phyloP scores from a whole-genome alignment of 2,888 invertebrate species.

The Caenorhabditis virilis region DNA sequence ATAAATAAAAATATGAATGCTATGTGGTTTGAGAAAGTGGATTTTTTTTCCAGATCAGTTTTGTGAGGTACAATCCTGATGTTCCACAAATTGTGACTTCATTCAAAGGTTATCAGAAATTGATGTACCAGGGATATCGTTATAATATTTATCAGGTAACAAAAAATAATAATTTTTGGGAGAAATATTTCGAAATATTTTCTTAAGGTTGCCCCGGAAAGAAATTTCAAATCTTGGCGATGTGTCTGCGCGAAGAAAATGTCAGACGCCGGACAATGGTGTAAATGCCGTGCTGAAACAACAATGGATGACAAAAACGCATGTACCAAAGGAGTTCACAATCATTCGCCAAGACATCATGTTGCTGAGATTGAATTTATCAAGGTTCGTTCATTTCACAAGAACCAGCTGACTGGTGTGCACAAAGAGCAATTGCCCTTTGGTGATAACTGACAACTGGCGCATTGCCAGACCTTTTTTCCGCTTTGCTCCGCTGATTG shows the following conservation, averaged over 20 bases:
- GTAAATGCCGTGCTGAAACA: conserved; percentile 67
- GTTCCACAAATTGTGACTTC: conserved; percentile 66
- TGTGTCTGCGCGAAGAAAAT: conserved; percentile 68
- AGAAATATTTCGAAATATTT: background rate
- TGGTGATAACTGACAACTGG: background rate
- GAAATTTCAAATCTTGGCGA: conserved; percentile 64
- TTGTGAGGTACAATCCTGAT: conserved; percentile 61
- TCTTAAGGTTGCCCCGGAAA: conserved; percentile 52
- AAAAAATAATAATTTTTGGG: background rate
- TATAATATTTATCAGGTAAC: conserved; percentile 66
- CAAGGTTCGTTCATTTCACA: conserved; percentile 50
- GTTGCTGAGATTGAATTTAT: conserved; percentile 67
- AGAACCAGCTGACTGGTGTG: conserved; percentile 3
- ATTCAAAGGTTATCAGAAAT: conserved; percentile 67
- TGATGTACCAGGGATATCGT: conserved; percentile 67
- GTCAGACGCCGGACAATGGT: conserved; percentile 58
- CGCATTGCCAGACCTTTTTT: background rate
- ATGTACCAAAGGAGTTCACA: conserved; percentile 64
- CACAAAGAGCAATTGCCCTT: background rate
- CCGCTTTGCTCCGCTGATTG: background rate
- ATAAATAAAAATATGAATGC: conserved; percentile 26
- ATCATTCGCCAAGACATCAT: conserved; percentile 64
- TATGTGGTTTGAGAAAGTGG: conserved; percentile 4
- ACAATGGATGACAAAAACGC: conserved; percentile 64
- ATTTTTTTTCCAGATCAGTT: conserved; percentile 36